These are phyloP conservation scores for Sphyrna mokarran DNA, from an alignment of 2,113 vertebrate species.

Conservation along the genomic window DNA sequence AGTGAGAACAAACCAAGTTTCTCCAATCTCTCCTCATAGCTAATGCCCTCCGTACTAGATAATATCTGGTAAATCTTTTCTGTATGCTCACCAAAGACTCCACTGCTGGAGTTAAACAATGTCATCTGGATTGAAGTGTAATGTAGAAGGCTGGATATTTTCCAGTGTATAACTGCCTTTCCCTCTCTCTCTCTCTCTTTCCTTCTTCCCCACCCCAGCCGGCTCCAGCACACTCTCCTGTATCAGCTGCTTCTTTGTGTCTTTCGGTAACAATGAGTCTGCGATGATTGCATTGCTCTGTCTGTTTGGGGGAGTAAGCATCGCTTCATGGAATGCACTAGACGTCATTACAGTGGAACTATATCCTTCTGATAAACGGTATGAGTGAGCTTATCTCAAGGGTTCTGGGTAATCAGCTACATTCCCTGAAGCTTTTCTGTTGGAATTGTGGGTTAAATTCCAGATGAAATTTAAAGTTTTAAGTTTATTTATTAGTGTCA, in stretches of 20 bases:
- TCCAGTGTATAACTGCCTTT: neutral
- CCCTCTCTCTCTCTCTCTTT: neutral
- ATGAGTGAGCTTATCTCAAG: neutral
- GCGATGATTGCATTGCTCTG: constrained; percentile 97
- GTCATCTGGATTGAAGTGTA: no score
- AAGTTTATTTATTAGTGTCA: no score
- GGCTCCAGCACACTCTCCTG: constrained; percentile 95
- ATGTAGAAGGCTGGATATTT: neutral
- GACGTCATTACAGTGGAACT: constrained; percentile 94
- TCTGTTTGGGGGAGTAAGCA: constrained; percentile 92
- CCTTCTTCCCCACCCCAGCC: constrained; percentile 53
- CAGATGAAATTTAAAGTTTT: no score
- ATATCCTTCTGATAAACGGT: constrained; percentile 94
- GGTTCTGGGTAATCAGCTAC: neutral
- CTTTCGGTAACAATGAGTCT: constrained; percentile 92
- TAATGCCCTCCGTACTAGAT: no score
- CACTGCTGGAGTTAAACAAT: neutral
- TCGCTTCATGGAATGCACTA: constrained; percentile 92
- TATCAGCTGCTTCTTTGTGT: constrained; percentile 94
- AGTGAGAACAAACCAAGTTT: no score
- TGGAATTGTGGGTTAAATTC: no score
- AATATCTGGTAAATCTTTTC: no score
- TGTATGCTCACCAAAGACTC: no score
- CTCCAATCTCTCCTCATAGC: no score
- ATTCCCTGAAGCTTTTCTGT: no score